Evolutionary conservation across 2,113 vertebrate genomes (phyloP).

Genomic region (Platichthys stellatus): DNA sequence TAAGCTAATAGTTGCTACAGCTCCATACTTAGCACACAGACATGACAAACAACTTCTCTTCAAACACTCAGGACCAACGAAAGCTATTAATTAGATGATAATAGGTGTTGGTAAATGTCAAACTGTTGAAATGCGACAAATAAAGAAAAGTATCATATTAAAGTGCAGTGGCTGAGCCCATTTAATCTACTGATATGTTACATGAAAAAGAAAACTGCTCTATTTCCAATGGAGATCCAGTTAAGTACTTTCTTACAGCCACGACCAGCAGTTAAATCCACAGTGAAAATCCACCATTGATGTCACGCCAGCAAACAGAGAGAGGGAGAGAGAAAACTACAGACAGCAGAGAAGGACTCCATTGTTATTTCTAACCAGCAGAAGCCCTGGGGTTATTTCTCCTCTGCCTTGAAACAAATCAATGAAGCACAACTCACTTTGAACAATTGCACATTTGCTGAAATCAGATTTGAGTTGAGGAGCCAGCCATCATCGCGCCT

Average conservation of each 20-base stretch:
- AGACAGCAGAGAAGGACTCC: constrained; percentile 72
- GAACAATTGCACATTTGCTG: constrained; percentile 79
- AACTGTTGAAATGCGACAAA: neutral
- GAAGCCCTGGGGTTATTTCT: constrained; percentile 80
- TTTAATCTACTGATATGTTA: constrained; percentile 5
- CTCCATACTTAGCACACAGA: neutral
- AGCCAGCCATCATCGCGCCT: constrained; percentile 65
- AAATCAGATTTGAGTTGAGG: constrained; percentile 76
- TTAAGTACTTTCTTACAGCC: constrained; percentile 26
- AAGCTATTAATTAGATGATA: no score
- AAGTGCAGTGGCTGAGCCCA: neutral
- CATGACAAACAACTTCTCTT: neutral
- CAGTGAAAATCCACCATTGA: constrained; percentile 58
- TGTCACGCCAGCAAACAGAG: constrained; percentile 51
- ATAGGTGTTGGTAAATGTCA: neutral
- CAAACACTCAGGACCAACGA: neutral
- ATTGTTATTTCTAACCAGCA: constrained; percentile 80
- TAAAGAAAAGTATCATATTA: neutral
- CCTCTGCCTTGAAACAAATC: constrained; percentile 82
- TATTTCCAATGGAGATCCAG: neutral
- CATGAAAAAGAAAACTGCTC: neutral
- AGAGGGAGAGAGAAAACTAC: constrained; percentile 36
- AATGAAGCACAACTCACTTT: constrained; percentile 79
- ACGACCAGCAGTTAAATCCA: constrained; percentile 29
- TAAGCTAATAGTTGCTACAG: neutral